Evolutionary conservation across 2,888 invertebrate species (phyloP).

Genomic region (Drepana falcataria): DNA sequence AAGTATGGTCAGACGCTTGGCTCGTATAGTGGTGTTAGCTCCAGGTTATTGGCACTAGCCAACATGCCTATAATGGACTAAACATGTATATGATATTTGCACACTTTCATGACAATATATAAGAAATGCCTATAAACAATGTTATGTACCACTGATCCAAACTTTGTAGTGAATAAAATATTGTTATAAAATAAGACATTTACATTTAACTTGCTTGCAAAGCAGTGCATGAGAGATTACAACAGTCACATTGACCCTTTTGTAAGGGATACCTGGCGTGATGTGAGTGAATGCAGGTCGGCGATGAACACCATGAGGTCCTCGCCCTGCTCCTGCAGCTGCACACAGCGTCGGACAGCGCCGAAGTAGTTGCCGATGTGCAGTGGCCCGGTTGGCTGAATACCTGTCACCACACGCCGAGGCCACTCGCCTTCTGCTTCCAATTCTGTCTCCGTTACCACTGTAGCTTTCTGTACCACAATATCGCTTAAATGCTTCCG

Average conservation of each 20-base stretch:
- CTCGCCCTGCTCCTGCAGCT: slow-evolving; percentile 85
- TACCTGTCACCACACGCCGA: slow-evolving; percentile 90
- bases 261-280: slow-evolving; percentile 80
- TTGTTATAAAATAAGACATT: no score
- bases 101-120: no score
- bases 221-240: no score
- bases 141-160: no score
- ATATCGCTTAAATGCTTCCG: background rate
- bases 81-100: no score
- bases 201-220: no score
- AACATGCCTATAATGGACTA: no score
- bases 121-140: no score
- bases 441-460: slow-evolving; percentile 1
- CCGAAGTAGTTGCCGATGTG: slow-evolving; percentile 99
- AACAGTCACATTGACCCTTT: background rate
- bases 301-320: slow-evolving; percentile 90
- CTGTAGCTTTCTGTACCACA: background rate
- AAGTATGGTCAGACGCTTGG: no score
- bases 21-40: no score
- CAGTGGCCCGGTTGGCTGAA: slow-evolving; percentile 96
- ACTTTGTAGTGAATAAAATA: no score
- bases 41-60: no score
- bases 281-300: slow-evolving; percentile 95
- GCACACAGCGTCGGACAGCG: slow-evolving; percentile 91
- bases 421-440: slow-evolving; percentile 51